Evolutionary conservation across 2,797 vertebrate genomes (phyloP), one percentile per base, ranked within the genome.

Genomic region (Crocidura indochinensis): DNA sequence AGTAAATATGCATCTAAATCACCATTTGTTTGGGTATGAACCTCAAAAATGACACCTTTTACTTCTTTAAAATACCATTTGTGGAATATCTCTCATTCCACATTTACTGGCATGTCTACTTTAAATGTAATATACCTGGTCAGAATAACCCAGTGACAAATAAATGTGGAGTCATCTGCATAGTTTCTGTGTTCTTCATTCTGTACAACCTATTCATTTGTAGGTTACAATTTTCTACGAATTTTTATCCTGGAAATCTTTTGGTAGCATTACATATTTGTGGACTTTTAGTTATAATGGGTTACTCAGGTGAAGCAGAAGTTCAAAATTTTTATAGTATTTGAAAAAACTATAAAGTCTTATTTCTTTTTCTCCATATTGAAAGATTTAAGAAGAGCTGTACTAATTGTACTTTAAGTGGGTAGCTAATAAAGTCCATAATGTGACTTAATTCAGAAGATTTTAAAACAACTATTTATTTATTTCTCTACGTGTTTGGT

Each of bases 1-100:
- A 72, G 27, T 29, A 12, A 71, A 60, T 19, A 10, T 46, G 49
- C 90, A 87, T 67, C 69, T 91, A 86, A 88, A 80, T 49, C 31
- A 73, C 20, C n/a, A 29, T 68, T 88, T 89, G 14, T 65, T 79
- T 51, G 31, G 8, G 29, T 75, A 78, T 62, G 8, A 17, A 83
- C 5, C 8, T 87, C 31, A 84, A 69, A 90, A 72, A 65, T 65
- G 51, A 89, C 14, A 77, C 10, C 14, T 27, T 53, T 77, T 19
- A 49, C 53, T 65, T 67, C 72, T 65, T 65, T 5, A 8, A 71
- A 79, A 62, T 31, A 3, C 49, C 0, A 1, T 17, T 10, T 19
- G 24, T 47, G 68, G 64, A 64, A 46, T 53, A 90, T 49, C 17
- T 11, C 64, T 65, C 68, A 47, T 15, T 31, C 2, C 3, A 22